A percentile compares a stretch with the other conserved stretches of the same genome.
Conservation (phyloP, 2,888 invertebrate genomes). For the Sarcophaga variegata region DNA sequence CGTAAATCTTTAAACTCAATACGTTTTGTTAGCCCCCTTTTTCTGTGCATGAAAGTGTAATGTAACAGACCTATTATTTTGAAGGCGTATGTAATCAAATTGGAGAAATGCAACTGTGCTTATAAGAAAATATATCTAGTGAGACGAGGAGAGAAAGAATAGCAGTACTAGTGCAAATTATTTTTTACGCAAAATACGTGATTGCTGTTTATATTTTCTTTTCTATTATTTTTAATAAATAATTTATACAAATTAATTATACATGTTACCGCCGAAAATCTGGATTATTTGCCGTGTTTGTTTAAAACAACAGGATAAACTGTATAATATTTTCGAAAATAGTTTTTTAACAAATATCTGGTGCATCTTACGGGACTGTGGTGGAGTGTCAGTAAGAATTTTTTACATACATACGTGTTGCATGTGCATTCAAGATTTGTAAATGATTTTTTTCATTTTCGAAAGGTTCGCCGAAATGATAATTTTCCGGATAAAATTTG, state of each 20-base stretch:
- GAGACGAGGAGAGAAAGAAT: no score
- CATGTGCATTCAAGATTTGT: background rate
- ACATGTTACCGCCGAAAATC: constrained; percentile 33
- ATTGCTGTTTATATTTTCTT: background rate
- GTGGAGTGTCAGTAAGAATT: constrained; percentile 52
- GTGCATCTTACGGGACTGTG: constrained; percentile 45
- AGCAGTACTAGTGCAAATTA: no score
- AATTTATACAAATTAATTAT: background rate
- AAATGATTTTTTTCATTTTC: background rate
- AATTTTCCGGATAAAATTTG: constrained; percentile 60
- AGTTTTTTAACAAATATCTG: constrained; percentile 15
- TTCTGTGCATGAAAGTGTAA: no score
- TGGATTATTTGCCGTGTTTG: constrained; percentile 65
- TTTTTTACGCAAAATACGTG: no score
- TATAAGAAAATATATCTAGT: no score
- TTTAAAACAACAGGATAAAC: constrained; percentile 40
- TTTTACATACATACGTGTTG: no score
- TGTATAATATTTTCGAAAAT: constrained; percentile 44
- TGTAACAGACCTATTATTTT: no score
- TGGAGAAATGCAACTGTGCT: no score
- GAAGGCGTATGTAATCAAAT: no score
- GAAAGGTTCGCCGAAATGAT: constrained; percentile 49
- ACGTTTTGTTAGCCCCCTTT: no score
- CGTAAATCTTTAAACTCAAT: no score
- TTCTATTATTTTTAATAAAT: background rate